Evolutionary conservation across 2,888 invertebrate genomes (phyloP).

Genomic region (Sinelater perroti): DNA sequence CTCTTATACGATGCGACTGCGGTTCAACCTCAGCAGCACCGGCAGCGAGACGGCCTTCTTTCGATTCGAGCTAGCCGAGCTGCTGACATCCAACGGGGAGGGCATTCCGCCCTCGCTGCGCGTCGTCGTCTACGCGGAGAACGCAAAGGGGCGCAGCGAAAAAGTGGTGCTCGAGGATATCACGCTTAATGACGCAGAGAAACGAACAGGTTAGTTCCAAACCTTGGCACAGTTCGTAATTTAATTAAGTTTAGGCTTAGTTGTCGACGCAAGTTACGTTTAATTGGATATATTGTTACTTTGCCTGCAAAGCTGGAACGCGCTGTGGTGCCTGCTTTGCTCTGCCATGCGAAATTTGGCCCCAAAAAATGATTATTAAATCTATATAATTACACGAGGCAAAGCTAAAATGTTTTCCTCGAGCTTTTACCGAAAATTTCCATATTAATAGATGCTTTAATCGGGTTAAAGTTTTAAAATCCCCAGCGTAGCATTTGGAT

Average conservation of each 20-base stretch:
- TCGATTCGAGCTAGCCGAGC: constrained; percentile 70
- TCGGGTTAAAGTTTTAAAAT: too few relatives aligned
- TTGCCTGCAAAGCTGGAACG: constrained; percentile 10
- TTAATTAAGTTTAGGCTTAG: constrained; percentile 14
- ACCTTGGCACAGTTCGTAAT: constrained; percentile 20
- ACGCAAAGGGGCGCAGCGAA: constrained; percentile 86
- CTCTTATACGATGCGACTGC: constrained; percentile 73
- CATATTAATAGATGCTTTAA: too few relatives aligned
- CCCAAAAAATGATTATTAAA: background rate
- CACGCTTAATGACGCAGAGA: constrained; percentile 86
- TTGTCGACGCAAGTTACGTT: constrained; percentile 13
- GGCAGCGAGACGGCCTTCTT: constrained; percentile 68
- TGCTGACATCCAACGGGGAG: constrained; percentile 63
- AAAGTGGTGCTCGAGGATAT: constrained; percentile 84
- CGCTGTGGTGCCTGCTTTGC: background rate
- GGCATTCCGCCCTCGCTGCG: constrained; percentile 70
- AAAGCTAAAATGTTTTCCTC: too few relatives aligned
- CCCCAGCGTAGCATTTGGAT: too few relatives aligned
- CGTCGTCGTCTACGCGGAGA: constrained; percentile 82
- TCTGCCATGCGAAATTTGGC: background rate
- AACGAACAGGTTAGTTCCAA: constrained; percentile 74
- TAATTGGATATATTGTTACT: constrained; percentile 21
- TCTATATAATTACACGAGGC: too few relatives aligned
- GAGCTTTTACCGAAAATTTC: too few relatives aligned
- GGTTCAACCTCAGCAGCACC: constrained; percentile 74